Evolutionary conservation across 2,113 vertebrate species (phyloP).

Genomic region (Crocuta crocuta): DNA sequence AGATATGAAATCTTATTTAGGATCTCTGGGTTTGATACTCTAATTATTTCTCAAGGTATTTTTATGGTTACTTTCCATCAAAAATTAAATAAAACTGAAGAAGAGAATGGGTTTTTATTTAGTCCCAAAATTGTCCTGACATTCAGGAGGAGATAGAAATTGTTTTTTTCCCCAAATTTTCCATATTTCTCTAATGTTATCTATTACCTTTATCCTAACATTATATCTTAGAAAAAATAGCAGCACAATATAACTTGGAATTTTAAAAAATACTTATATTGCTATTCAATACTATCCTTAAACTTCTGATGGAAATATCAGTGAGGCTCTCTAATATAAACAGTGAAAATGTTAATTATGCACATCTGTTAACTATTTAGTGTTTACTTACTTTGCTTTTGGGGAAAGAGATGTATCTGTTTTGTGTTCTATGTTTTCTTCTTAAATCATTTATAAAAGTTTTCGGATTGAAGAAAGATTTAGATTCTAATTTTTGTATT

Average conservation of each 20-base stretch:
- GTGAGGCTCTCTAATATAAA: neutral
- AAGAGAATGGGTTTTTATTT: neutral
- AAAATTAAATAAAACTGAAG: neutral
- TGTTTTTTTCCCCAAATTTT: neutral
- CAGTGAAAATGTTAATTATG: neutral
- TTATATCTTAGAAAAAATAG: neutral
- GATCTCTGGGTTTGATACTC: neutral
- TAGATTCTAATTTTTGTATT: constrained; percentile 22
- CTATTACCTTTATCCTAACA: neutral
- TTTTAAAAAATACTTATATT: neutral
- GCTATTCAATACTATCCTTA: neutral
- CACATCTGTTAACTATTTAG: neutral
- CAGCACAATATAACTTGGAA: neutral
- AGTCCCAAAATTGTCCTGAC: neutral
- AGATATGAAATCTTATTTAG: neutral
- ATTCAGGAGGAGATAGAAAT: neutral
- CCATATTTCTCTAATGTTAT: neutral
- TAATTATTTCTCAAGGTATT: neutral
- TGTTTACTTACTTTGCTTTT: constrained; percentile 1
- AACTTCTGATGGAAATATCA: neutral
- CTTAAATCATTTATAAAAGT: neutral
- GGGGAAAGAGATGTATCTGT: neutral
- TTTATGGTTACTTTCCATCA: neutral
- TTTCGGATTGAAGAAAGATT: constrained; percentile 4
- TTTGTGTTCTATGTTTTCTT: neutral